These are phyloP conservation scores for Neogale vison DNA, from an alignment of 2,113 vertebrate species.

Conservation along the genomic window DNA sequence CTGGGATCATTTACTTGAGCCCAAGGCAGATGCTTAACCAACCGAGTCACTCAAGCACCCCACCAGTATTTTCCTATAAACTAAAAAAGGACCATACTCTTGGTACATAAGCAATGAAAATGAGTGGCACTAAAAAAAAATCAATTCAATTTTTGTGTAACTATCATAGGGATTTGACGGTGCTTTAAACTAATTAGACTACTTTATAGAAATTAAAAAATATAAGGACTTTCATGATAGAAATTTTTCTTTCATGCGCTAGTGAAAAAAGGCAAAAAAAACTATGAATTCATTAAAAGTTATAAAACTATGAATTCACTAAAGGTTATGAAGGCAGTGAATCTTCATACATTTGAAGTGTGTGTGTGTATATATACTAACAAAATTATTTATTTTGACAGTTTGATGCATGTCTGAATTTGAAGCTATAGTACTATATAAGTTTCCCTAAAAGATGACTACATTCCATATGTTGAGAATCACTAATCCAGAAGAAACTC, in stretches of 20 bases:
- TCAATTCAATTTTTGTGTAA: background rate
- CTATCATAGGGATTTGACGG: background rate
- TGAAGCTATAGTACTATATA: background rate
- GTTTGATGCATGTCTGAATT: background rate
- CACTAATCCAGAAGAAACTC: background rate
- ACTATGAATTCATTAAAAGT: background rate
- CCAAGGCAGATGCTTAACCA: background rate
- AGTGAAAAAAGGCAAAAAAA: constrained; percentile 27
- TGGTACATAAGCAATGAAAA: background rate
- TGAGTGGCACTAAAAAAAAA: background rate
- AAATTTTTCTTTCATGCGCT: background rate
- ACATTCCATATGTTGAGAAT: background rate
- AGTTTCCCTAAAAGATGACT: background rate
- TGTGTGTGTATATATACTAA: background rate
- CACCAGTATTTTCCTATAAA: background rate
- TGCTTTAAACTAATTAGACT: background rate
- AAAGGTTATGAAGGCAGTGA: background rate
- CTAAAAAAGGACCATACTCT: background rate
- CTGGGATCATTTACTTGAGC: too few relatives aligned
- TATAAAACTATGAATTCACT: background rate
- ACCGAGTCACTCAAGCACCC: background rate
- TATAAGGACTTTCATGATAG: background rate
- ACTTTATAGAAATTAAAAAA: background rate
- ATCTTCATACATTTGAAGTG: background rate
- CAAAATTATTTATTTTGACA: background rate